phyloP scores from a whole-genome alignment of 2,888 invertebrate species.

The Cryptocephalus primarius region DNA sequence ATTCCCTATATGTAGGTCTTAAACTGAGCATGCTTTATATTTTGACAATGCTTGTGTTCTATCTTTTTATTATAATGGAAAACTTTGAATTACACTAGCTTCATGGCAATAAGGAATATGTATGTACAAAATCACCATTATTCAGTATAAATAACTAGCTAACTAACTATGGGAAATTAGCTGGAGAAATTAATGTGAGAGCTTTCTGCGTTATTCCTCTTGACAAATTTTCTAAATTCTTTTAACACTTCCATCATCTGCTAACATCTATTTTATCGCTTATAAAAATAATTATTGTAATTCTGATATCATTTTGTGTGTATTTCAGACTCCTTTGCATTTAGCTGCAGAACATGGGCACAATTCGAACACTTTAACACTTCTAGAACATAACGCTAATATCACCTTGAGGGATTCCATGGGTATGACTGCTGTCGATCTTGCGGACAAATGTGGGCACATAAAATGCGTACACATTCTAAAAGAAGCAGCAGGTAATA shows the following conservation, averaged over 20 bases:
- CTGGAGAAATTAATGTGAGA: not conserved
- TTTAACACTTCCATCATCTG: not conserved
- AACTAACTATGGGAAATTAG: no score
- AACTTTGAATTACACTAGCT: no score
- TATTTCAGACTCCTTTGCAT: slow-evolving; percentile 64
- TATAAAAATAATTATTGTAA: no score
- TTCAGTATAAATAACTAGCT: no score
- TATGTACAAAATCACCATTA: no score
- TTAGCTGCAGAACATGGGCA: slow-evolving; percentile 73
- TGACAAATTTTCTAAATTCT: no score
- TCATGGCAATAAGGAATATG: no score
- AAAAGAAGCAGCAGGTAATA: slow-evolving; percentile 52
- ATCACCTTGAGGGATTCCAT: slow-evolving; percentile 50
- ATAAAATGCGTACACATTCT: slow-evolving; percentile 51
- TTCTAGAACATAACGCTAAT: slow-evolving; percentile 59
- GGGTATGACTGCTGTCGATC: slow-evolving; percentile 61
- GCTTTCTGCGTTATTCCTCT: not conserved
- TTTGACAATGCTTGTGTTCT: no score
- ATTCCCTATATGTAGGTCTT: no score
- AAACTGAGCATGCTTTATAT: no score
- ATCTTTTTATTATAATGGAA: no score
- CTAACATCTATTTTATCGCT: no score
- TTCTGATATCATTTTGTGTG: not conserved
- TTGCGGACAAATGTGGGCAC: slow-evolving; percentile 60
- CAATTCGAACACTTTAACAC: slow-evolving; percentile 51